phyloP scores from a whole-genome alignment of 2,797 vertebrate genomes.

The Spheniscus humboldti region DNA sequence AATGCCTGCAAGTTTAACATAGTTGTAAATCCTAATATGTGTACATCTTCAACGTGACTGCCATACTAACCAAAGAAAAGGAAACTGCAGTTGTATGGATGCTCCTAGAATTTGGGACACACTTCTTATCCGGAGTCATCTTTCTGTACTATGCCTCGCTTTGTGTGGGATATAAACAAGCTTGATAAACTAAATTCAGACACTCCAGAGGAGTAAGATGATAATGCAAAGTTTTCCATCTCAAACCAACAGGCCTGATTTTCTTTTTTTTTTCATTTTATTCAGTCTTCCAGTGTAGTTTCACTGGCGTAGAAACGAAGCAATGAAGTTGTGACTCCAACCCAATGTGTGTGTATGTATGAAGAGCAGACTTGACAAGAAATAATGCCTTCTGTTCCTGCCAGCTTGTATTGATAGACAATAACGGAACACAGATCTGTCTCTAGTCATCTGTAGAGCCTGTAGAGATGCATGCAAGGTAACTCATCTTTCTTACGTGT shows the following conservation, averaged over 20 bases:
- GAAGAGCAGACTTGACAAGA: not conserved
- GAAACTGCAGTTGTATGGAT: not conserved
- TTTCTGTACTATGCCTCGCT: not conserved
- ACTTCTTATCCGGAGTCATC: not conserved
- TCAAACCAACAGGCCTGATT: not conserved
- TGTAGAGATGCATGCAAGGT: not conserved
- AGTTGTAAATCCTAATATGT: not conserved
- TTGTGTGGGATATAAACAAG: not conserved
- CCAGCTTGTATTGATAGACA: not conserved
- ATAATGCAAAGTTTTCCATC: not conserved
- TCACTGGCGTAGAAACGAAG: not conserved
- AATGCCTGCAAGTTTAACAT: not conserved
- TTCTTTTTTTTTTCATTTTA: not conserved
- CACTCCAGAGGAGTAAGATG: not conserved
- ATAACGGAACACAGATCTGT: not conserved
- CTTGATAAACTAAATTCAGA: not conserved
- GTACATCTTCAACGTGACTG: not conserved
- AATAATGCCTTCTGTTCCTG: not conserved
- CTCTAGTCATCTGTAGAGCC: not conserved
- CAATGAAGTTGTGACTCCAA: not conserved
- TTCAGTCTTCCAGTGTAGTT: not conserved
- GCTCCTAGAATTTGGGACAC: not conserved
- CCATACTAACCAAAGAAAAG: not conserved
- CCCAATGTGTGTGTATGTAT: accelerated
- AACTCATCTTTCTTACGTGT: not conserved